Base-by-base conservation (phyloP, 2,888 invertebrate species). In the Litoditis marina region DNA sequence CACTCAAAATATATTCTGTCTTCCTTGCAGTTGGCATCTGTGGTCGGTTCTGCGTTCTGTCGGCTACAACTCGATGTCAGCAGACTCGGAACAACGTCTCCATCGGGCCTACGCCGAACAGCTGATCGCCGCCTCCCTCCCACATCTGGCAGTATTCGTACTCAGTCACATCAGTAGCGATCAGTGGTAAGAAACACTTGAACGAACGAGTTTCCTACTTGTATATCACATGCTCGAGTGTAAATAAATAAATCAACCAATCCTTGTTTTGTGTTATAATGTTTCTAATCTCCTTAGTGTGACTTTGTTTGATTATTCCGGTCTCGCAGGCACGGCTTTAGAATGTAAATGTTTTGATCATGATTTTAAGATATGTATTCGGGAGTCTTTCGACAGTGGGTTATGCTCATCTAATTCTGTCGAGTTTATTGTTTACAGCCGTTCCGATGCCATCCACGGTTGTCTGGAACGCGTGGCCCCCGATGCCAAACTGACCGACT, bases 111-210 rank as follows among this genome's bases (percentile, higher is more conserved):
- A 67, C 53, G 65, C 73, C 8, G 66, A 68, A 46, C 75, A 75
- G 49, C 58, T 75, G 49, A 68, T 63, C 28, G 60, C 64, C 16
- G 28, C 53, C 30, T 31, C 42, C 8, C 65, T 71, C 8, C 62
- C 68, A 1, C 66, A 69, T 32, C 51, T 61, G 5, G 71, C 75
- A 2, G 42, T 71, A 16, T 73, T 71, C 46, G 68, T 75, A 22
- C 60, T 75, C 5, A 65, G 65, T 11, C 73, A 75, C 59, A 68
- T 75, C 52, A 68, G 65, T 47, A 68, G 69, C 32, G 69, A 73
- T 46, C 68, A 69, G 47, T 65, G 68, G 75, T 75, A 31, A 19
- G 59, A n/a, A n/a, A n/a, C n/a, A n/a, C n/a, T n/a, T n/a, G n/a
- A n/a, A n/a, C n/a, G n/a, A n/a, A n/a, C n/a, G n/a, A n/a, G n/a